Evolutionary conservation across 2,113 vertebrate species (phyloP), one percentile per base, ranked within the genome.

Genomic region (Boleophthalmus pectinirostris): DNA sequence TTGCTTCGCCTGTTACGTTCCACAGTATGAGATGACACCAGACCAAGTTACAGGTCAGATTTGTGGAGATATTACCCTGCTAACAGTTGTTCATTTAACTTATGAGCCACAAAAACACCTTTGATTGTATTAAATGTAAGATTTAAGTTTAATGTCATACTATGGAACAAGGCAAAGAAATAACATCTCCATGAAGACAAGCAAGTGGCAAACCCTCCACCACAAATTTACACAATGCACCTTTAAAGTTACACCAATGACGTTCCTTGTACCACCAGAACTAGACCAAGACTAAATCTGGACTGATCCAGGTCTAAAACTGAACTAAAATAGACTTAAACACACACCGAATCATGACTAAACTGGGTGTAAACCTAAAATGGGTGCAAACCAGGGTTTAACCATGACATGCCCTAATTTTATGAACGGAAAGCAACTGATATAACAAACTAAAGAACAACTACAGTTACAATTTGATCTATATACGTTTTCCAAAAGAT

Each of bases 291-390:
- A n/a, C 51, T 53, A 53, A 53, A 53, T 24, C n/a, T 14, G 5
- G 56, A 58, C 24, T 14, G 24, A 23, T 6, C 12, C 23, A 58
- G 5, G 56, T 15, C 56, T 25, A 58, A 25, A 58, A 25, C 56
- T 21, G 23, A 23, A 58, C 56, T 24, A 6, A 57, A 24, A 24
- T 24, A 57, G 56, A 14, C 56, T 58, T 25, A 58, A 58, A 58
- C 56, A 25, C 23, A 25, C 6, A 58, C 56, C 2, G 23, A 23
- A 58, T 15, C 24, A 58, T 24, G 14, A 25, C 56, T 58, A 58
- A 58, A 58, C 56, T 58, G 56, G 56, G 56, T 54, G 51, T 54
- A 54, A 54, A 54, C 51, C 51, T 11, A 25, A 58, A 25, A 23
- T 58, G 56, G 56, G 56, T 24, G 56, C 24, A 58, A 58, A 25